Conservation (phyloP, 2,797 vertebrate species). For the Buceros bicornis region DNA sequence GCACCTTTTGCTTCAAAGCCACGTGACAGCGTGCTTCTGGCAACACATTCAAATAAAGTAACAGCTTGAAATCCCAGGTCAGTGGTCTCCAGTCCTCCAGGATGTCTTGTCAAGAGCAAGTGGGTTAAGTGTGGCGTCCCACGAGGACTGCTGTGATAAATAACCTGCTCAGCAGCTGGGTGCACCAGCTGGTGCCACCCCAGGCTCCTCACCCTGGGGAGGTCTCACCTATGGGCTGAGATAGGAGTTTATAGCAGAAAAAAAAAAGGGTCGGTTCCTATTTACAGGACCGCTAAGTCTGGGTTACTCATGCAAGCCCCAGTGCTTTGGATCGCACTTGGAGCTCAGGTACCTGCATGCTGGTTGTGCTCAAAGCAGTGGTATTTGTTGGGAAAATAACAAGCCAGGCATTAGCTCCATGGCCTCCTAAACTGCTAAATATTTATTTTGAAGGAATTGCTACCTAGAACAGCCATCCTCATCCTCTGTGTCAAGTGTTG, state of each 20-base stretch:
- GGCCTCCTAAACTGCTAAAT: neutral
- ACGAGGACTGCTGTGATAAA: neutral
- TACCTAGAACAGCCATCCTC: neutral
- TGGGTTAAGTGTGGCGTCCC: neutral
- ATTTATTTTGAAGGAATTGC: neutral
- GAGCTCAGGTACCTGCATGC: neutral
- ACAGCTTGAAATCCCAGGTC: neutral
- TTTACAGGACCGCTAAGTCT: neutral
- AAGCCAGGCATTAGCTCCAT: neutral
- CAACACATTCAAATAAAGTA: neutral
- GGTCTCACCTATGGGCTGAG: neutral
- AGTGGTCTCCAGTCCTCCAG: neutral
- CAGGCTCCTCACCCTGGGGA: rapidly evolving
- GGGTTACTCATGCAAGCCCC: neutral
- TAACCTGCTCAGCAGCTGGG: neutral
- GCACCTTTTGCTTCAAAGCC: neutral
- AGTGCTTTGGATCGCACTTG: neutral
- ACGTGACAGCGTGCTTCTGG: neutral
- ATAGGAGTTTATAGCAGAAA: neutral
- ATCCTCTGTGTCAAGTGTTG: neutral
- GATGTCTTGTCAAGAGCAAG: neutral
- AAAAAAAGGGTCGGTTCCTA: neutral
- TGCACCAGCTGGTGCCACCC: neutral
- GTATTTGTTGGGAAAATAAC: neutral
- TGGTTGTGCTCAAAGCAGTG: neutral